A percentile compares a stretch with the other conserved stretches of the same genome.
phyloP scores from a whole-genome alignment of 2,113 vertebrate species.

The Ivindomyrus marchei region DNA sequence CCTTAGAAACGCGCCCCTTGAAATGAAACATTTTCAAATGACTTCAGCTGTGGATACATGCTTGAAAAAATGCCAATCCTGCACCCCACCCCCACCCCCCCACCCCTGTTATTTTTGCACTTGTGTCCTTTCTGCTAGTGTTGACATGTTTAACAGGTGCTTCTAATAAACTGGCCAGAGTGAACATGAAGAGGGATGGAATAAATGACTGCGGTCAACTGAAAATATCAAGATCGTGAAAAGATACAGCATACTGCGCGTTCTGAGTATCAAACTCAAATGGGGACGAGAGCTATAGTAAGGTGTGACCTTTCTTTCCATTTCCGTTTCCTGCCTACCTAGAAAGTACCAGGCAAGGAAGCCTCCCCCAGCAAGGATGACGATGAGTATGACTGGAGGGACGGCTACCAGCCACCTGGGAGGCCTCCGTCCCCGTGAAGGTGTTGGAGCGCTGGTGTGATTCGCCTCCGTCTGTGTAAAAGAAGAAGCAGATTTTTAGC shows the following conservation, averaged over 20 bases:
- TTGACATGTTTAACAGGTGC: neutral
- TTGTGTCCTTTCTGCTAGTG: neutral
- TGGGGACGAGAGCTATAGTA: neutral
- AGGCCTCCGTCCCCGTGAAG: constrained; percentile 11
- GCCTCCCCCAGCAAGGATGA: constrained; percentile 39
- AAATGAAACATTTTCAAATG: neutral
- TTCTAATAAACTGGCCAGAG: neutral
- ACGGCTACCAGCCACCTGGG: constrained; percentile 32
- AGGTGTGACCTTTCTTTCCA: neutral
- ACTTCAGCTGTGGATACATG: neutral
- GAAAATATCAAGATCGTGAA: neutral
- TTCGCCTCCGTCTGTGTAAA: constrained; percentile 25
- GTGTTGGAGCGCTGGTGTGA: neutral
- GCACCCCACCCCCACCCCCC: neutral
- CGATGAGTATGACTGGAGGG: constrained; percentile 31
- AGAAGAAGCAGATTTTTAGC: neutral
- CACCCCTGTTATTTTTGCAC: neutral
- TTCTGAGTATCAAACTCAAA: neutral
- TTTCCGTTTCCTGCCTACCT: constrained; percentile 41
- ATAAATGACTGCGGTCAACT: neutral
- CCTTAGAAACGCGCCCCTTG: neutral
- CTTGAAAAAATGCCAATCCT: neutral
- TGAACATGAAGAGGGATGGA: neutral
- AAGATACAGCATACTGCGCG: neutral
- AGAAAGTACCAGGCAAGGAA: constrained; percentile 57